Evolutionary conservation across 1,140 invertebrate species (phyloP).

Genomic region (Nylanderia fulva): DNA sequence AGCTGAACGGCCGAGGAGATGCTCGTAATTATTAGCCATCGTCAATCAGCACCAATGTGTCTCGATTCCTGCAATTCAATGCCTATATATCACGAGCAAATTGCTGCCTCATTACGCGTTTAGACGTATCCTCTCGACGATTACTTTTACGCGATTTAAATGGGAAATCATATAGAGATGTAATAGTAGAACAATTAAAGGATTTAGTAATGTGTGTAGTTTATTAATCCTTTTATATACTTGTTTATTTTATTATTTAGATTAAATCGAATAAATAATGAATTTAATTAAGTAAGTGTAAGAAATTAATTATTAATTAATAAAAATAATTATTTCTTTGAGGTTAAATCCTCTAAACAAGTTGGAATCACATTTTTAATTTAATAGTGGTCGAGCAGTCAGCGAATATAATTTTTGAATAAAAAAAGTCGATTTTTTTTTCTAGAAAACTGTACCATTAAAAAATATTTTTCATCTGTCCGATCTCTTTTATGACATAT

Average conservation of each 20-base stretch:
- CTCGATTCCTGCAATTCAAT: constrained; percentile 9
- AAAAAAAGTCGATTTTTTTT: not conserved
- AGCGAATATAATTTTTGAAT: not conserved
- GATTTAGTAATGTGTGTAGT: not conserved
- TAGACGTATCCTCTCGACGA: not conserved
- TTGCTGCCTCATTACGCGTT: not conserved
- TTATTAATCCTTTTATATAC: not conserved
- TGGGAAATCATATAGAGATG: not conserved
- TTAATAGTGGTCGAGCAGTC: not conserved
- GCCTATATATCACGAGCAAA: not conserved
- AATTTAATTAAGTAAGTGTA: too few relatives aligned
- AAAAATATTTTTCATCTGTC: not conserved
- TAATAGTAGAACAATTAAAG: not conserved
- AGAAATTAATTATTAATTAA: too few relatives aligned
- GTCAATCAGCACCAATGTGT: constrained; percentile 19
- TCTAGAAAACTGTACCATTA: not conserved
- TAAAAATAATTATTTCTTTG: not conserved
- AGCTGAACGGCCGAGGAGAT: constrained; percentile 5
- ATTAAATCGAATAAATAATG: not conserved
- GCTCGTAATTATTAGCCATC: constrained; percentile 20
- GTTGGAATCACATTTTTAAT: not conserved
- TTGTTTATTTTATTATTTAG: not conserved
- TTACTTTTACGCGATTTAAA: not conserved
- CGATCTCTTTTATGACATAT: not conserved
- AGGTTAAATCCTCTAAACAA: not conserved